These are phyloP conservation scores for Pseudonaja textilis DNA, from an alignment of 2,113 vertebrate genomes.

Conservation along the genomic window DNA sequence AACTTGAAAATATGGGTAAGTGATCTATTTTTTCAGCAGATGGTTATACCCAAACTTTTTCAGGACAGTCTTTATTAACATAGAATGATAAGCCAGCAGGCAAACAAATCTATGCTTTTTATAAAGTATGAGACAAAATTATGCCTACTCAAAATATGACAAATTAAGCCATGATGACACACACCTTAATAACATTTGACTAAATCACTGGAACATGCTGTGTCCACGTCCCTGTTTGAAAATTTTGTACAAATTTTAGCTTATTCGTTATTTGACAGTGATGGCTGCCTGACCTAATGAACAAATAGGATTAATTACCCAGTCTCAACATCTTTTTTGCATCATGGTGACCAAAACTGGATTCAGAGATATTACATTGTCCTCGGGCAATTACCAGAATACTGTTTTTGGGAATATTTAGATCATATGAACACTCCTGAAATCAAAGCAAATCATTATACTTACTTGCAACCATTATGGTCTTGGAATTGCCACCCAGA, in stretches of 20 bases:
- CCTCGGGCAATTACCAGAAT: background rate
- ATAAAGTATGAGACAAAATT: background rate
- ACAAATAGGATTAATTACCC: background rate
- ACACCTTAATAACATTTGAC: background rate
- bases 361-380: background rate
- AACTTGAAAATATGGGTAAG: background rate
- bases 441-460: background rate
- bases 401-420: background rate
- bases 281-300: background rate
- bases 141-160: no score
- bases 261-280: background rate
- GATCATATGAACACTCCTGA: background rate
- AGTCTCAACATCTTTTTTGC: no score
- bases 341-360: no score
- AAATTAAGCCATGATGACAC: background rate
- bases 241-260: background rate
- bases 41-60: background rate
- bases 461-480: constrained; percentile 98
- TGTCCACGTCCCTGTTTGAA: background rate
- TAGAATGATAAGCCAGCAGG: background rate
- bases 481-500: constrained; percentile 95
- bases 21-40: background rate
- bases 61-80: background rate
- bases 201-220: background rate
- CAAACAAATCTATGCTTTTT: background rate